These are phyloP conservation scores for Chironomus riparius DNA, from an alignment of 2,888 invertebrate species.

Conservation along the genomic window DNA sequence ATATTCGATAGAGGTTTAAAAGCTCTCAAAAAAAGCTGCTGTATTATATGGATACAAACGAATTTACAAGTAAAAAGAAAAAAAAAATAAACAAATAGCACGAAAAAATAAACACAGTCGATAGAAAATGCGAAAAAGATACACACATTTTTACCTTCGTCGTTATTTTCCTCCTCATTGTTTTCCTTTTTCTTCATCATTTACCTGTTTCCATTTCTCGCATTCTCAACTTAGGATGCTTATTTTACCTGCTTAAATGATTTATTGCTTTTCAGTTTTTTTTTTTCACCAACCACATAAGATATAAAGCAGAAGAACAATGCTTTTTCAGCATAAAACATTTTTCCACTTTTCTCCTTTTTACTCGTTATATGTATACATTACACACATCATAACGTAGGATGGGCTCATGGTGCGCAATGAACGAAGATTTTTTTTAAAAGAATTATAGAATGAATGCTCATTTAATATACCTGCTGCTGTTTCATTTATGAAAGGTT, in stretches of 20 bases:
- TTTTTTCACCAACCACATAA: neutral
- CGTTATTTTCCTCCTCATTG: neutral
- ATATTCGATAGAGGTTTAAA: too few species aligned
- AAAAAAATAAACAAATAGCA: neutral
- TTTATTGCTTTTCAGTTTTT: slow-evolving; percentile 24
- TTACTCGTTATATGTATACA: neutral
- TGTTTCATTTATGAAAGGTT: slow-evolving; percentile 22
- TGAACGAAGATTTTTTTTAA: neutral
- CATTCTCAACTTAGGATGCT: slow-evolving; percentile 16
- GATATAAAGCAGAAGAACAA: neutral
- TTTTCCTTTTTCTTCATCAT: slow-evolving; percentile 4
- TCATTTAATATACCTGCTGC: slow-evolving; percentile 26
- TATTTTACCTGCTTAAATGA: slow-evolving; percentile 24
- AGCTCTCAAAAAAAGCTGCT: too few species aligned
- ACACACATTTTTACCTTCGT: neutral
- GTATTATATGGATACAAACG: too few species aligned
- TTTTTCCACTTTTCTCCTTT: neutral
- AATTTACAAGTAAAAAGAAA: neutral
- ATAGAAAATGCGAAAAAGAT: neutral
- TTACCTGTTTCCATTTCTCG: neutral
- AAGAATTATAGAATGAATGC: neutral
- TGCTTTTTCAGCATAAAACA: slow-evolving; percentile 7
- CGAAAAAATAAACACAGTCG: neutral
- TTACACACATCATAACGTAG: neutral
- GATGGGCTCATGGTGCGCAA: neutral